phyloP scores from a whole-genome alignment of 2,888 invertebrate species.

The Zaprionus lineosus region DNA sequence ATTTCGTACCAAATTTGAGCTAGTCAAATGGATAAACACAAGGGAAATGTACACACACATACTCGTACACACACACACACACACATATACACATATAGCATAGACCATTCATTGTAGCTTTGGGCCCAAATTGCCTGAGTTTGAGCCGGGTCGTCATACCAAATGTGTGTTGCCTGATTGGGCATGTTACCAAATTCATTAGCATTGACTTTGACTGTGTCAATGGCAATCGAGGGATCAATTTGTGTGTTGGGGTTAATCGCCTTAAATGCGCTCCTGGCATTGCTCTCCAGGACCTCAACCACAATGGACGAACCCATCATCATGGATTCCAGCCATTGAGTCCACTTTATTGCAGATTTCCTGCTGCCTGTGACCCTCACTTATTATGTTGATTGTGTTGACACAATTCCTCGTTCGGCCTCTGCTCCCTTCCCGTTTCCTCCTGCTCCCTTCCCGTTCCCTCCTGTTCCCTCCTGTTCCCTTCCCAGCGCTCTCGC shows the following conservation, averaged over 20 bases:
- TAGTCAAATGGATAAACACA: background rate
- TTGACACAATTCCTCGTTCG: background rate
- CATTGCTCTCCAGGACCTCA: background rate
- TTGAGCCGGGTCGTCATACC: background rate
- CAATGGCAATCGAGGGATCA: background rate
- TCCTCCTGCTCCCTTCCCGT: too few species aligned
- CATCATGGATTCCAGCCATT: slow-evolving; percentile 1
- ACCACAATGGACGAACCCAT: background rate
- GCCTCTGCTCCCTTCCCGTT: too few species aligned
- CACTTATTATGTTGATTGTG: slow-evolving; percentile 14
- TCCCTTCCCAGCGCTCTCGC: too few species aligned
- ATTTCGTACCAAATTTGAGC: too few species aligned
- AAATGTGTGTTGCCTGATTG: background rate
- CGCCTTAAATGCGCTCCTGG: background rate
- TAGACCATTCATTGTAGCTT: too few species aligned
- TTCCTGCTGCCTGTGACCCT: background rate
- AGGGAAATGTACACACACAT: too few species aligned
- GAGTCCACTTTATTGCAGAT: slow-evolving; percentile 9
- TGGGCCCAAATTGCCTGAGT: background rate
- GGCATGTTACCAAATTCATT: slow-evolving; percentile 7
- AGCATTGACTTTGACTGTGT: slow-evolving; percentile 1
- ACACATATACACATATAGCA: too few species aligned
- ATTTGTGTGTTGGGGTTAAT: background rate
- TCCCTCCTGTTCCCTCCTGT: too few species aligned
- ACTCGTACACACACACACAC: too few species aligned